Evolutionary conservation across 2,113 vertebrate species (phyloP), one percentile per base, ranked within the genome.

Genomic region (Heliornis fulica): DNA sequence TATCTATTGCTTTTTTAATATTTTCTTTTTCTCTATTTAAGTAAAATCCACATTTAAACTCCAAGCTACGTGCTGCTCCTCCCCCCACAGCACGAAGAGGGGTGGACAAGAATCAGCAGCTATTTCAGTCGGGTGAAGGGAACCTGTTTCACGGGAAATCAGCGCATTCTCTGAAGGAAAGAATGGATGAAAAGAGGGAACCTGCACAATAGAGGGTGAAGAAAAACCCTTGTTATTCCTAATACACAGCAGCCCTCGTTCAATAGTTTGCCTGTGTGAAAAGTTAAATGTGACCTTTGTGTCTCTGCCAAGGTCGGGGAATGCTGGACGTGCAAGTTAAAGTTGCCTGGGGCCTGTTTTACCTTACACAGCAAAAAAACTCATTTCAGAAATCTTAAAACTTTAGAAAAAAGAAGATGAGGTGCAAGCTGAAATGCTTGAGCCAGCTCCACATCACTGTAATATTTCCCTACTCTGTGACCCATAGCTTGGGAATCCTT

Each of bases 221-320:
- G 74, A 68, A 96, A 89, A 90, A 69, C 48, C 22, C 48, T 93
- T 94, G 81, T 87, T 83, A 65, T 89, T 90, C 72, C 57, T 90
- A 59, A 36, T 59, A 26, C 72, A 56, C 11, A 53, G 83, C 64
- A 96, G 91, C 54, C 89, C 87, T 71, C 21, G 68, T 45, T 90
- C 89, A 69, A 83, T 11, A 77, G 57, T 92, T 96, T 17, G 45
- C 71, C 85, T 93, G 59, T 56, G 66, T 68, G 82, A 90, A 92
- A 96, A 83, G 80, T 96, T 89, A 96, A 96, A 96, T 71, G 81
- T 28, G 43, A 96, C 83, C 83, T 81, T n/a, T 91, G 69, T 96
- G 92, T 56, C 96, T 92, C 77, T 83, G 51, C 68, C 96, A 97
- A 97, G 96, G 97, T 93, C 26, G 1, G 70, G 7, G 0, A 85